Conservation (phyloP, 2,113 vertebrate genomes). For the Phrynocephalus versicolor region DNA sequence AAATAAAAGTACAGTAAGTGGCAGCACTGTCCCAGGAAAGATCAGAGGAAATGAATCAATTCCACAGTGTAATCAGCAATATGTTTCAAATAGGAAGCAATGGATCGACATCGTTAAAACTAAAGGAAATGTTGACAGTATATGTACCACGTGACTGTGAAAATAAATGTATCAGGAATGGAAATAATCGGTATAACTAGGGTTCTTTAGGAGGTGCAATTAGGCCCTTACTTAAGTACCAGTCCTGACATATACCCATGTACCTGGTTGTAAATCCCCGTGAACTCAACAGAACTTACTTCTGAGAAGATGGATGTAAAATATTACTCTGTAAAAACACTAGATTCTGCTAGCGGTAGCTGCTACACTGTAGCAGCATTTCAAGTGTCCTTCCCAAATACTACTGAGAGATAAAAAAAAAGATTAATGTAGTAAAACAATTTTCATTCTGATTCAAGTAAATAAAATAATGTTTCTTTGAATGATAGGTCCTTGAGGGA, state of each 20-base stretch:
- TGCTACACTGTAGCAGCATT: slow-evolving; percentile 24
- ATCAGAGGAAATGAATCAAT: no score
- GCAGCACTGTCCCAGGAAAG: no score
- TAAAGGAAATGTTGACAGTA: no score
- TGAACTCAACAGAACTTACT: neutral
- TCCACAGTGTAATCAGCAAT: no score
- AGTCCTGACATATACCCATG: neutral
- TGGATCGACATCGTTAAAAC: no score
- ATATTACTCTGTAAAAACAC: neutral
- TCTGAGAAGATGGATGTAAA: neutral
- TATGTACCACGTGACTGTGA: no score
- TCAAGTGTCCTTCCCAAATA: slow-evolving; percentile 32
- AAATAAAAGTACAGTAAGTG: no score
- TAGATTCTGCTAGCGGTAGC: neutral
- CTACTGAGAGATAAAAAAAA: slow-evolving; percentile 42
- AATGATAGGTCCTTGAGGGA: slow-evolving; percentile 32
- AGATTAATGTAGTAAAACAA: slow-evolving; percentile 37
- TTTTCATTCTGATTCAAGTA: slow-evolving; percentile 50
- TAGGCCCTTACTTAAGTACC: neutral
- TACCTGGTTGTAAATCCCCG: neutral
- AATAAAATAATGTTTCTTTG: slow-evolving; percentile 36
- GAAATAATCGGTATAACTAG: no score
- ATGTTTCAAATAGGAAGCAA: no score
- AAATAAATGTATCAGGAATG: no score
- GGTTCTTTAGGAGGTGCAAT: no score